phyloP scores from a whole-genome alignment of 2,888 invertebrate species.

The Lasioglossum figueresi region DNA sequence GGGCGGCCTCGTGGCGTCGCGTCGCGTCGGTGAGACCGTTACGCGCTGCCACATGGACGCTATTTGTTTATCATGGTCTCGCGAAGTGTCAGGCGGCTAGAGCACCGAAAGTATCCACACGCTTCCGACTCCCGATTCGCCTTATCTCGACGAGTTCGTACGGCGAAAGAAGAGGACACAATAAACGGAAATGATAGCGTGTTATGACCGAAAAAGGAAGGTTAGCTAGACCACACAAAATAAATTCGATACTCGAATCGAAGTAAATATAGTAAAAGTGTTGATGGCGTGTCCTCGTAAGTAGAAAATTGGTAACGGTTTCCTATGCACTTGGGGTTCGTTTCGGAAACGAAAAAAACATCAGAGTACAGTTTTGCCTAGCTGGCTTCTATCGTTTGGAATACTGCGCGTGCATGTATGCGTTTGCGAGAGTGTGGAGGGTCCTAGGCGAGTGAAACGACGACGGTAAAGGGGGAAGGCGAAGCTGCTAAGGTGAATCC shows the following conservation, averaged over 20 bases:
- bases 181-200: slow-evolving; percentile 51
- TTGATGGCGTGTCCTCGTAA: not conserved
- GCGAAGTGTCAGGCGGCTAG: slow-evolving; percentile 38
- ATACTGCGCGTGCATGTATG: not conserved
- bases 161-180: slow-evolving; percentile 46
- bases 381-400: not conserved
- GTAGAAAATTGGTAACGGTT: not conserved
- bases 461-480: slow-evolving; percentile 61
- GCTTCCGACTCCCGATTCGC: slow-evolving; percentile 27
- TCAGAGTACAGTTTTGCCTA: not conserved
- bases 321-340: not conserved
- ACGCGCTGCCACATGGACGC: not conserved
- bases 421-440: not conserved
- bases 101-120: slow-evolving; percentile 58
- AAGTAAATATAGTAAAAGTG: not conserved
- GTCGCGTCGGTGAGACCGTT: not conserved
- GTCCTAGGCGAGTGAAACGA: slow-evolving; percentile 28
- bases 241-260: not conserved
- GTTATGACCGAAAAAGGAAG: slow-evolving; percentile 40
- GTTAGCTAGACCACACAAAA: not conserved
- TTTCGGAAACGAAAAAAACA: not conserved
- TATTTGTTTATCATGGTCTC: slow-evolving; percentile 21
- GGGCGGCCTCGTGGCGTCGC: not conserved
- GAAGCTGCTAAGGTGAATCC: slow-evolving; percentile 76
- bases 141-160: slow-evolving; percentile 59